phyloP scores from a whole-genome alignment of 2,113 vertebrate species.

The Gorsachius goisagi region DNA sequence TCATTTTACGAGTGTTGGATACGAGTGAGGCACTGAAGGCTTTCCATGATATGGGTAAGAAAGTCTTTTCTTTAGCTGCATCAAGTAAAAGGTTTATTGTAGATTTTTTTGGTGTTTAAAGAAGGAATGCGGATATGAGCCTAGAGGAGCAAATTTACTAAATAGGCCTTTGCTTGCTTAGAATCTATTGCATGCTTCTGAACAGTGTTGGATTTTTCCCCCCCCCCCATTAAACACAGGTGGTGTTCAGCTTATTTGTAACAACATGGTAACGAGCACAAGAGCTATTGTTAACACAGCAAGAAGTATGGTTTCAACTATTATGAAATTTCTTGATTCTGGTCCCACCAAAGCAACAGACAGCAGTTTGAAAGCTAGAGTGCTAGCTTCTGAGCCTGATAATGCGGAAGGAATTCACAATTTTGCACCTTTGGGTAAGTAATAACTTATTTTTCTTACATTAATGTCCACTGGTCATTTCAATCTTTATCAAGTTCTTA shows the following conservation, averaged over 20 bases:
- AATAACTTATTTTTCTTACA: neutral
- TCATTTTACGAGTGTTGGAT: slow-evolving; percentile 95
- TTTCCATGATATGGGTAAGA: slow-evolving; percentile 97
- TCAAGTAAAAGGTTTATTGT: neutral
- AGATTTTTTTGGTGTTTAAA: neutral
- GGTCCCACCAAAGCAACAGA: slow-evolving; percentile 92
- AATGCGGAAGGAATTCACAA: slow-evolving; percentile 98
- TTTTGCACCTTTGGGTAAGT: slow-evolving; percentile 93
- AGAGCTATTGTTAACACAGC: slow-evolving; percentile 98
- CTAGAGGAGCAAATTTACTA: neutral
- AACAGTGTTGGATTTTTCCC: neutral
- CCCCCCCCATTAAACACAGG: slow-evolving; percentile 63
- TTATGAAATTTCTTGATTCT: slow-evolving; percentile 98
- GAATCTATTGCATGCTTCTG: neutral
- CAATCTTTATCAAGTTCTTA: neutral
- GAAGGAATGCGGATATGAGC: neutral
- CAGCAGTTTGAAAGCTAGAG: slow-evolving; percentile 91
- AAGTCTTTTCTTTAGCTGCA: neutral
- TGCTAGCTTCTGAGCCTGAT: slow-evolving; percentile 95
- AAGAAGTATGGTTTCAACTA: slow-evolving; percentile 98
- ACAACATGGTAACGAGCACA: slow-evolving; percentile 99
- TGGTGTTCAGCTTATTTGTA: slow-evolving; percentile 97
- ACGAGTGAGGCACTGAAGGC: slow-evolving; percentile 97
- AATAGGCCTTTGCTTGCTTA: neutral
- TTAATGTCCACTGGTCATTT: neutral